These are phyloP conservation scores for Drosophila grimshawi DNA, from an alignment of 1,140 invertebrate species.

Conservation along the genomic window DNA sequence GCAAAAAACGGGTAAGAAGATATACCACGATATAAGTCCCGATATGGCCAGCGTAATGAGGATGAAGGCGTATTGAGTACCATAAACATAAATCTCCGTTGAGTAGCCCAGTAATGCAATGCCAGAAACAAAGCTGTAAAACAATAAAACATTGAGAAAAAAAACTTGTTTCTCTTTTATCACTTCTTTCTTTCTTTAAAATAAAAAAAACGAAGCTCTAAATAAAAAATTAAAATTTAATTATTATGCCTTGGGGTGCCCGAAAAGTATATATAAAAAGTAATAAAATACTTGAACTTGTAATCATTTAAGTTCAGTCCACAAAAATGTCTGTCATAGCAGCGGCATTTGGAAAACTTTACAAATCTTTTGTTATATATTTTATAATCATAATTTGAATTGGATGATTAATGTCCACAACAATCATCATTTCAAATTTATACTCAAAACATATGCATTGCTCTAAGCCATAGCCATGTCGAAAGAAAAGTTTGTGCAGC, in stretches of 20 bases:
- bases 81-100: slow-evolving; percentile 93
- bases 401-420: slow-evolving; percentile 64
- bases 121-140: slow-evolving; percentile 93
- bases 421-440: slow-evolving; percentile 68
- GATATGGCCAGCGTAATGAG: slow-evolving; percentile 88
- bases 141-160: slow-evolving; percentile 27
- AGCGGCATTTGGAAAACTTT: slow-evolving; percentile 26
- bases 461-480: slow-evolving; percentile 16
- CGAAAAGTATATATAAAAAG: not conserved
- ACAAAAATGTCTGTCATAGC: not conserved
- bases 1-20: slow-evolving; percentile 94
- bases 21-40: slow-evolving; percentile 88
- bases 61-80: slow-evolving; percentile 90
- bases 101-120: slow-evolving; percentile 92
- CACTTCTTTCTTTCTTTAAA: too few relatives aligned
- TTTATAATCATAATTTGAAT: slow-evolving; percentile 46
- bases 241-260: not conserved
- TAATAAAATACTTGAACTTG: not conserved
- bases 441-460: slow-evolving; percentile 54
- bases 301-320: not conserved
- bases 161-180: not conserved
- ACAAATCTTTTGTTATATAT: slow-evolving; percentile 26
- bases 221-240: not conserved
- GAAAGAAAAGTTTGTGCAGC: slow-evolving; percentile 34
- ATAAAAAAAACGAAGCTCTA: not conserved